Evolutionary conservation across 2,113 vertebrate genomes (phyloP).

Genomic region (Daboia siamensis): DNA sequence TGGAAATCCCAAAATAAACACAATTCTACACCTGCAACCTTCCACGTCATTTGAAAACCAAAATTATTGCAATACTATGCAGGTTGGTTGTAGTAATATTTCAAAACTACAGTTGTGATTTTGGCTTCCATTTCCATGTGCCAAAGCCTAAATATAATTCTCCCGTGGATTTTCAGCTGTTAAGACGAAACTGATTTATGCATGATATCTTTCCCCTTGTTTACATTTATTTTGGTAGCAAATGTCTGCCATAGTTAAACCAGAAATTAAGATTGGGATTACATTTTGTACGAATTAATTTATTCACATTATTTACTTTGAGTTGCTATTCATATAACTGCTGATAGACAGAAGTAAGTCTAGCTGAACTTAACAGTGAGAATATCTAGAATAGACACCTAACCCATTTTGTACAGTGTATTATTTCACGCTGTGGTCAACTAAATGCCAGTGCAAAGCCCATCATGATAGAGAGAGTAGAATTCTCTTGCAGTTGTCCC

Average conservation of each 20-base stretch:
- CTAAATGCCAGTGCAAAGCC: neutral
- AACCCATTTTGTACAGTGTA: too few relatives aligned
- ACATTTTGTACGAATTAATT: neutral
- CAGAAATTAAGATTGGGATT: neutral
- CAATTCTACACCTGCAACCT: neutral
- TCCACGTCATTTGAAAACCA: neutral
- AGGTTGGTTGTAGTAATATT: neutral
- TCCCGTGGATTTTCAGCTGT: neutral
- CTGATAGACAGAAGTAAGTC: neutral
- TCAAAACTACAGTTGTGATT: neutral
- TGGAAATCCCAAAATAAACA: neutral
- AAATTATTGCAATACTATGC: neutral
- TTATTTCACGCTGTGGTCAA: neutral
- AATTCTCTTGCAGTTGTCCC: neutral
- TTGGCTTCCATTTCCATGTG: neutral
- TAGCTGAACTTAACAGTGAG: neutral
- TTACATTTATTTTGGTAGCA: neutral
- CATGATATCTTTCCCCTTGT: neutral
- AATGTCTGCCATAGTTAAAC: neutral
- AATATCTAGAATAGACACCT: neutral
- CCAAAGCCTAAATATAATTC: neutral
- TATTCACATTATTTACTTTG: neutral
- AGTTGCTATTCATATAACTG: neutral
- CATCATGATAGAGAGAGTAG: neutral
- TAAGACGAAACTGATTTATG: neutral